Conservation (phyloP, 1,140 invertebrate genomes). For the Hylyphantes graminicola region DNA sequence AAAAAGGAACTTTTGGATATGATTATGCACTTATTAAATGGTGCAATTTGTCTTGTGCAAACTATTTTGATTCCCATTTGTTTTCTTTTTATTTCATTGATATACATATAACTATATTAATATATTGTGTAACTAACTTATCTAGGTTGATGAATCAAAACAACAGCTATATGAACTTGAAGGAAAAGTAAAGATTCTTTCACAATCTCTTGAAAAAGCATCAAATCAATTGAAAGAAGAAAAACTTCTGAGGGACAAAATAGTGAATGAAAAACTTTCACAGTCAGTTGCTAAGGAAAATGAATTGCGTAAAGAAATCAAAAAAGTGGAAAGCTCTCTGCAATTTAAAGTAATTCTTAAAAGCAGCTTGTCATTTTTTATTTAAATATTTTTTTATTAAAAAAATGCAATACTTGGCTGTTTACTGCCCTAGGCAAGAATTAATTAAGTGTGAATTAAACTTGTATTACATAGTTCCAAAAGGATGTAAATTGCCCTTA, state of each 20-base stretch:
- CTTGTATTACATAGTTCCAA: too few species aligned
- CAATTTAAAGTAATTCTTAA: conserved; percentile 44
- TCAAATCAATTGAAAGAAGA: conserved; percentile 39
- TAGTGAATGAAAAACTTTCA: conserved; percentile 14
- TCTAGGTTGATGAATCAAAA: conserved; percentile 9
- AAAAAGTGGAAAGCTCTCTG: conserved; percentile 35
- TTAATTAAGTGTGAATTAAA: too few species aligned
- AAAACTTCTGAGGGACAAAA: conserved; percentile 21
- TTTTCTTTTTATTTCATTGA: neutral
- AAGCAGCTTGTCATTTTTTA: neutral
- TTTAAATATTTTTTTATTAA: neutral
- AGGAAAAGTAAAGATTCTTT: conserved; percentile 49
- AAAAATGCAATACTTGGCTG: too few species aligned
- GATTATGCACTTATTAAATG: too few species aligned
- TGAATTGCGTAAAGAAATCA: conserved; percentile 35
- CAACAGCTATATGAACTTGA: conserved; percentile 49
- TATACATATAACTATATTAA: neutral
- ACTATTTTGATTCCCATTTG: neutral
- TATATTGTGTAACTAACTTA: neutral
- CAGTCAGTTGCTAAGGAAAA: conserved; percentile 32
- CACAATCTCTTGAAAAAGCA: conserved; percentile 5
- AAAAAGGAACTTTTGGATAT: too few species aligned
- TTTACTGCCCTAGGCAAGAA: too few species aligned
- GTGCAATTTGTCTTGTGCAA: too few species aligned
- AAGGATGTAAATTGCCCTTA: too few species aligned